Base-by-base conservation (phyloP, 92 coral and sea anemone genomes). In the Parazoanthus swiftii region DNA sequence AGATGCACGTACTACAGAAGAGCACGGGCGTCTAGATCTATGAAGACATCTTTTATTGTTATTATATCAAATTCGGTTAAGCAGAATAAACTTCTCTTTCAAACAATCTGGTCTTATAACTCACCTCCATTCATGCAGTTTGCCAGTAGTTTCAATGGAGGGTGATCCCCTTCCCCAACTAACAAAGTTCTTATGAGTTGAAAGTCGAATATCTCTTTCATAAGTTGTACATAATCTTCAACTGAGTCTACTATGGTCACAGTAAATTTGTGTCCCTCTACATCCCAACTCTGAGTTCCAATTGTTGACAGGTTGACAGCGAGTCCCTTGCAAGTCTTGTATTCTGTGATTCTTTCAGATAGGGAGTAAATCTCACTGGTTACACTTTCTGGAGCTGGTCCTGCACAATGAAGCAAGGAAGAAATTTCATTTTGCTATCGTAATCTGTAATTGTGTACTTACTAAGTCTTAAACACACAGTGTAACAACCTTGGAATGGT, bases 121-220 rank as follows among this genome's bases (percentile, higher is more conserved):
- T 78, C 63, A 95, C 99, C 99, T 90, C 99, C 99, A 88, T 95
- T 88, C 99, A 97, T 93, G 59, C 97, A 93, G 89, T 92, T 91
- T 0, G 90, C 93, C 13, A 95, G 90, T 70, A 97, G 74, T 74
- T 94, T 94, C 79, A 94, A 89, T n/a, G 98, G 90, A 67, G 89
- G 76, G 35, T 91, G 88, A 16, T 82, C 91, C 8, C 85, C 85
- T 23, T 79, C 77, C 68, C 94, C 95, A 81, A 89, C 44, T 87
- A 97, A 81, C 72, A 93, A 86, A 67, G 80, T 70, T 88, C 92
- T 97, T 81, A 97, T 83, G 15, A 94, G 92, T 70, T 88, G 89
- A 85, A 97, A 97, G 82, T 97, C 96, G 85, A 97, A 97, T 44
- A 97, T 96, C 77, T 97, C 98, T 80, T 97, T 94, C 99, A 97